These are phyloP conservation scores for Adela reaumurella DNA, from an alignment of 2,888 invertebrate genomes.

Conservation along the genomic window DNA sequence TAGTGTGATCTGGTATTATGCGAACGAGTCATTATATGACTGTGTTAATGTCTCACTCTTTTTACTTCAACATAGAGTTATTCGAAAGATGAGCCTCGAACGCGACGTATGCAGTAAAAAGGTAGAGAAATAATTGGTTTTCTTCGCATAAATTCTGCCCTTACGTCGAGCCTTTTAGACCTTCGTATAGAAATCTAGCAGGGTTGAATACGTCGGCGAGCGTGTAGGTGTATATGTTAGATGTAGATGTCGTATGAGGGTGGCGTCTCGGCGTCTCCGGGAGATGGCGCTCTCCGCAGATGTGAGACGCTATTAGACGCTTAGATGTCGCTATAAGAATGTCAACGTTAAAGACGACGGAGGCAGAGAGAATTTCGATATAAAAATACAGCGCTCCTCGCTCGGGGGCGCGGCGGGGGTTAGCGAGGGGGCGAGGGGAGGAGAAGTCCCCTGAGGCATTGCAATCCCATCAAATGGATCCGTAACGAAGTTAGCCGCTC, in stretches of 20 bases:
- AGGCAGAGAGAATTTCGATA: constrained; percentile 53
- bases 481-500: constrained; percentile 70
- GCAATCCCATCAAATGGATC: constrained; percentile 77
- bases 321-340: constrained; percentile 54
- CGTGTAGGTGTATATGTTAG: too few relatives aligned
- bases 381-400: constrained; percentile 53
- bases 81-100: too few relatives aligned
- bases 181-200: background rate
- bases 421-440: constrained; percentile 16
- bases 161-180: background rate
- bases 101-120: too few relatives aligned
- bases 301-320: constrained; percentile 41
- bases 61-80: too few relatives aligned
- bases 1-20: too few relatives aligned
- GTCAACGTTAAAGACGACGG: constrained; percentile 55
- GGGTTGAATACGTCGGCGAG: too few relatives aligned
- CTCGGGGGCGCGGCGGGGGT: constrained; percentile 22
- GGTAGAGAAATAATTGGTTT: background rate
- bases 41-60: too few relatives aligned
- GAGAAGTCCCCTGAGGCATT: constrained; percentile 52
- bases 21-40: too few relatives aligned
- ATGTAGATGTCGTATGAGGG: too few relatives aligned
- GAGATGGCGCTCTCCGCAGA: background rate
- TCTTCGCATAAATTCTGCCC: background rate
- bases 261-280: too few relatives aligned